A percentile compares a stretch with the other conserved stretches of the same genome.
Evolutionary conservation across 1,140 invertebrate genomes (phyloP).

Genomic region (Drosophila azteca): DNA sequence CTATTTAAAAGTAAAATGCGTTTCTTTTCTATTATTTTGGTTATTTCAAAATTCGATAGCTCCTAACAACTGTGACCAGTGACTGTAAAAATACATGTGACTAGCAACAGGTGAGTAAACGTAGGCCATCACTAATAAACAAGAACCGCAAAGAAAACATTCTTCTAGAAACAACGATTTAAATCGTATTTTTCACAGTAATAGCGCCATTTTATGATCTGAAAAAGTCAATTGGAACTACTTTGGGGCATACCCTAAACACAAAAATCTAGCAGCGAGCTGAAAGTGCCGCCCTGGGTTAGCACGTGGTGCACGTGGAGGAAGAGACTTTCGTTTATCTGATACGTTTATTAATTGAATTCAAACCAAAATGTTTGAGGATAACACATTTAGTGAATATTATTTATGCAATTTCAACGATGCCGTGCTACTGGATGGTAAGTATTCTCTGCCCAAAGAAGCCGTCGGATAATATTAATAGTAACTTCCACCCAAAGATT

Average conservation of each 20-base stretch:
- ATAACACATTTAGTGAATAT: conserved; percentile 48
- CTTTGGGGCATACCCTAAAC: neutral
- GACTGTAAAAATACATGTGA: too few species aligned
- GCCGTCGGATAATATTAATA: too few species aligned
- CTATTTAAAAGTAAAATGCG: too few species aligned
- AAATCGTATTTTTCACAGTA: neutral
- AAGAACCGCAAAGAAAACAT: neutral
- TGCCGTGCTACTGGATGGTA: conserved; percentile 41
- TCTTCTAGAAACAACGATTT: neutral
- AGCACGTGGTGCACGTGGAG: conserved; percentile 29
- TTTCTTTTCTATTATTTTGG: too few species aligned
- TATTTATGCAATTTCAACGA: conserved; percentile 71
- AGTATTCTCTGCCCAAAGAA: neutral
- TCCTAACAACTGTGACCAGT: too few species aligned
- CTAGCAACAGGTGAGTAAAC: neutral
- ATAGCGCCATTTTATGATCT: too few species aligned
- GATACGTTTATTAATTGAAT: conserved; percentile 5
- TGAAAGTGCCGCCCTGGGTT: conserved; percentile 1
- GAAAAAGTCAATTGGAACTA: neutral
- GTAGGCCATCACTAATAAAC: conserved; percentile 13
- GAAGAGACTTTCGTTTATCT: conserved; percentile 11
- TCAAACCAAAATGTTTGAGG: conserved; percentile 48
- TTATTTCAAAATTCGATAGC: too few species aligned
- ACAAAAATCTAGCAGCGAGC: neutral
- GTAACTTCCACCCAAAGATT: conserved; percentile 8